Conservation (phyloP, 2,797 vertebrate species). For the Aulostomus chinensis region DNA sequence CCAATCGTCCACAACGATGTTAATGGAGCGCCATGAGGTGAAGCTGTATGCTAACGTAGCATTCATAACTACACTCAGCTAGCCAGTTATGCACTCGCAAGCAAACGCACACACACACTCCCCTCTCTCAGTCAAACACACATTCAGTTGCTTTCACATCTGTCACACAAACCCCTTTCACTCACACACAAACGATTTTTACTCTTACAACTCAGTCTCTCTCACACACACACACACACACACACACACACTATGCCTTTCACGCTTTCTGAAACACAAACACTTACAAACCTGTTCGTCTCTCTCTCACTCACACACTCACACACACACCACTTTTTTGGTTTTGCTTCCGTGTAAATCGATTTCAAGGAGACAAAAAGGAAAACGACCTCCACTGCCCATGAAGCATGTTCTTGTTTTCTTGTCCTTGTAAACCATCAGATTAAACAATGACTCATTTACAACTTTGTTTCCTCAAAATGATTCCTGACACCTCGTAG, state of each 20-base stretch:
- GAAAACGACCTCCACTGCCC: constrained; percentile 12
- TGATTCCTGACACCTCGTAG: constrained; percentile 58
- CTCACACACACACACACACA: constrained; percentile 8
- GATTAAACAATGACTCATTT: constrained; percentile 67
- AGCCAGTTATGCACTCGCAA: no score
- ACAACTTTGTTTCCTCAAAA: constrained; percentile 43
- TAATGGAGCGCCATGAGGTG: no score
- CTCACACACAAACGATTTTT: background rate
- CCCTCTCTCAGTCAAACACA: constrained; percentile 1
- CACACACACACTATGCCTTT: background rate
- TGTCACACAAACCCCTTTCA: background rate
- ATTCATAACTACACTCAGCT: background rate
- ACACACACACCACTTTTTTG: constrained; percentile 61
- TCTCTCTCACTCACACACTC: constrained; percentile 2
- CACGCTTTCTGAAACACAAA: background rate
- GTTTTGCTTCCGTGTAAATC: constrained; percentile 76
- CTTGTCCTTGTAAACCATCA: constrained; percentile 62
- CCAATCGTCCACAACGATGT: no score
- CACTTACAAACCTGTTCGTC: background rate
- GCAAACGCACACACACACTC: constrained; percentile 2
- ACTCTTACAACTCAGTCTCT: no score
- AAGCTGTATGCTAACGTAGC: constrained; percentile 39
- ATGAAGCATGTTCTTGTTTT: constrained; percentile 55
- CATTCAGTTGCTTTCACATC: background rate
- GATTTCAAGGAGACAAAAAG: constrained; percentile 22